A percentile compares a stretch with the other conserved stretches of the same genome.
Conservation (phyloP, 2,797 vertebrate species). For the Myotis daubentonii region DNA sequence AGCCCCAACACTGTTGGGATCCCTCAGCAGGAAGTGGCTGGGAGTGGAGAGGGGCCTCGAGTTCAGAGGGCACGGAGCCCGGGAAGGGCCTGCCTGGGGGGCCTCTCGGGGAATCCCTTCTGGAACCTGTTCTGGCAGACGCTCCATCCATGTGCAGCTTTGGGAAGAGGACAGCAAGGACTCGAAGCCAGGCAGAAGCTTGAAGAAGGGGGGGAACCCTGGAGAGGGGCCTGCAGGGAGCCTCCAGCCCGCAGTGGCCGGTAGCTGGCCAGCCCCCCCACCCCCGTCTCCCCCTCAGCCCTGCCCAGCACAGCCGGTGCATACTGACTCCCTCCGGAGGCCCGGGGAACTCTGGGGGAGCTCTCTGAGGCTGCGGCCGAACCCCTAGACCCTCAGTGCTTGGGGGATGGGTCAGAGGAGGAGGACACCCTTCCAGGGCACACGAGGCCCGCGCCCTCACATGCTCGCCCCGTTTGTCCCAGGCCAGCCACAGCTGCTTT, state of each 20-base stretch:
- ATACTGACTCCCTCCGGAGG: background rate
- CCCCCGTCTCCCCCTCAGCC: background rate
- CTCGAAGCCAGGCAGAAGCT: background rate
- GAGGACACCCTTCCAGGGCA: background rate
- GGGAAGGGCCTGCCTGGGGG: background rate
- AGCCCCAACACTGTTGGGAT: accelerated
- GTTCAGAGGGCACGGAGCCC: accelerated
- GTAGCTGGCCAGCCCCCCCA: too few relatives aligned
- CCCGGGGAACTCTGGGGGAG: background rate
- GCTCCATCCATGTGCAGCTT: background rate
- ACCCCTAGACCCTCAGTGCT: background rate
- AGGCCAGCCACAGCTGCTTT: background rate
- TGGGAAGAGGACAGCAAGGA: background rate
- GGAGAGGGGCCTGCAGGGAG: background rate
- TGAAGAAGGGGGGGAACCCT: background rate
- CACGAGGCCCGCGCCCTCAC: accelerated
- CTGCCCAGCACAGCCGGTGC: background rate
- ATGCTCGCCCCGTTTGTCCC: background rate
- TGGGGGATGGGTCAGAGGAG: background rate
- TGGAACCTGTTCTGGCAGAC: too few relatives aligned
- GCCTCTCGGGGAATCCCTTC: background rate
- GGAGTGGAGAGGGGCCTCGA: too few relatives aligned
- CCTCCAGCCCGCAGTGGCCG: background rate
- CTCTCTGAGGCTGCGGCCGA: background rate
- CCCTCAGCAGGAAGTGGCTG: background rate